A percentile compares a stretch with the other conserved stretches of the same genome.
phyloP scores from a whole-genome alignment of 2,888 invertebrate species.

The Embidobia sp. region DNA sequence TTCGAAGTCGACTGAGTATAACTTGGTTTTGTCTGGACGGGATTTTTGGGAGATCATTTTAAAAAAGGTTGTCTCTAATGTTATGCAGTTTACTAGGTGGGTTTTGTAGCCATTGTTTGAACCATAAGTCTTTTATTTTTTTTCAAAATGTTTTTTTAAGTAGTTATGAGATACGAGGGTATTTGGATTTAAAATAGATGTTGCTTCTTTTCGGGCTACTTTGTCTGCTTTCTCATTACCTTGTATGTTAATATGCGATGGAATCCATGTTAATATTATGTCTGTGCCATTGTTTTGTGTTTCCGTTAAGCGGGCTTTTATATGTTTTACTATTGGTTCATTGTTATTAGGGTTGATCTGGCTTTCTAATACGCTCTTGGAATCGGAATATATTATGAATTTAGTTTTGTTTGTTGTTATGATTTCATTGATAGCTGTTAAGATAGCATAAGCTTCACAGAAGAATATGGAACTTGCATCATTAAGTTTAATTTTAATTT shows the following conservation, averaged over 20 bases:
- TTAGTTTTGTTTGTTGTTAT: neutral
- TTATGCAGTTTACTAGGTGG: neutral
- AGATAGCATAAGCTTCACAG: slow-evolving; percentile 8
- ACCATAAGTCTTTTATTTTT: neutral
- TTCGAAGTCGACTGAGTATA: neutral
- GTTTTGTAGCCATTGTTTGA: neutral
- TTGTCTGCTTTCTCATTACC: slow-evolving; percentile 14
- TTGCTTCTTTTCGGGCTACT: neutral
- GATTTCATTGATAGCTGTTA: neutral
- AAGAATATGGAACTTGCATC: slow-evolving; percentile 8
- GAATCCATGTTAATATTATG: slow-evolving; percentile 14
- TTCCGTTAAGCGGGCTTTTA: neutral
- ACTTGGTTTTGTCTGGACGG: slow-evolving; percentile 1
- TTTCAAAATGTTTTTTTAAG: neutral
- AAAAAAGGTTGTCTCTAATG: neutral
- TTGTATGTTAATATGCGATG: slow-evolving; percentile 10
- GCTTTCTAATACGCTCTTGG: neutral
- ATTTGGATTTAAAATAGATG: neutral
- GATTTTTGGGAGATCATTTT: neutral
- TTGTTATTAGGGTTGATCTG: slow-evolving; percentile 1
- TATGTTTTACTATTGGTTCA: slow-evolving; percentile 1
- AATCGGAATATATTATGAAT: slow-evolving; percentile 20
- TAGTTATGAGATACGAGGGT: neutral
- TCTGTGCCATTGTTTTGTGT: neutral
- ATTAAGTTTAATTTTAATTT: neutral